Conservation (phyloP, 2,888 invertebrate genomes). For the Apotomis capreana region DNA sequence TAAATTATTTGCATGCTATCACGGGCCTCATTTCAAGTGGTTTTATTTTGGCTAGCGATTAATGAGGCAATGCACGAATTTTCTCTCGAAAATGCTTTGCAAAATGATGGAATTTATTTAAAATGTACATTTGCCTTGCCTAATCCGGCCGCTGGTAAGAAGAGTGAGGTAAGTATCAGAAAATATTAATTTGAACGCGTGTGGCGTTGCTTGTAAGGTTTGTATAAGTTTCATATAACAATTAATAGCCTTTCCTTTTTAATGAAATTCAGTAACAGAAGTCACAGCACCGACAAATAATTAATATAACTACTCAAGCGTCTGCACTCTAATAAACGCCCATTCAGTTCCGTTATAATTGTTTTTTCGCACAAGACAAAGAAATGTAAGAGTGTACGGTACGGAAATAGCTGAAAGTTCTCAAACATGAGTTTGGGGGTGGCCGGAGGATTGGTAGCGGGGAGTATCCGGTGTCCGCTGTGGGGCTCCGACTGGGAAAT, state of each 20-base stretch:
- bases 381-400: conserved; percentile 58
- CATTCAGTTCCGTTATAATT: not conserved
- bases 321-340: not conserved
- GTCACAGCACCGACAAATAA: too few relatives aligned
- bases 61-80: conserved; percentile 22
- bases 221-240: not conserved
- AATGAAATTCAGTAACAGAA: not conserved
- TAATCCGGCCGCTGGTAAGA: not conserved
- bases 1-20: conserved; percentile 52
- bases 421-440: conserved; percentile 60
- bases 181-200: not conserved
- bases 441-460: conserved; percentile 49
- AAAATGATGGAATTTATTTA: conserved; percentile 4
- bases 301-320: too few relatives aligned
- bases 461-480: conserved; percentile 73
- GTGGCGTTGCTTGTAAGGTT: not conserved
- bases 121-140: not conserved
- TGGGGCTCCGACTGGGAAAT: conserved; percentile 61
- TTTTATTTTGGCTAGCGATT: conserved; percentile 36
- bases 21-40: conserved; percentile 30
- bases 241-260: not conserved
- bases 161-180: conserved; percentile 4
- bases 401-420: conserved; percentile 62
- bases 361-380: conserved; percentile 47
- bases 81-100: conserved; percentile 27